These are phyloP conservation scores for Agapostemon virescens DNA, from an alignment of 2,888 invertebrate genomes.

Conservation along the genomic window DNA sequence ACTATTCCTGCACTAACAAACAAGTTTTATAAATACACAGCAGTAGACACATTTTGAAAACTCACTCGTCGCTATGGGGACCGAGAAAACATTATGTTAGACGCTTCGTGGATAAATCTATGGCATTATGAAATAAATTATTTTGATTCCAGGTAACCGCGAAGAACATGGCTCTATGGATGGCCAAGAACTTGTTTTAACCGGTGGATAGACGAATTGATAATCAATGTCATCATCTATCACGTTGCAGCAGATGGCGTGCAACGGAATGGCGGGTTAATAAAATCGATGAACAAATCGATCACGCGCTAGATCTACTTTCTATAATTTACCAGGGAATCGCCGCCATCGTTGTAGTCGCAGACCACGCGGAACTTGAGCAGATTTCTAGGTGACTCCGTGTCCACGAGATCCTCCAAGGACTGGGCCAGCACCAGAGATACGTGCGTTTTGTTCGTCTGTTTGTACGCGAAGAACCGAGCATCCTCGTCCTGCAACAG, in stretches of 20 bases:
- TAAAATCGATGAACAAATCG: not conserved
- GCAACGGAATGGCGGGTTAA: not conserved
- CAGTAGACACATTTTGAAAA: too few species aligned
- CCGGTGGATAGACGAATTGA: not conserved
- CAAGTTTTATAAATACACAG: too few species aligned
- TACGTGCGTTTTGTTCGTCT: conserved; percentile 89
- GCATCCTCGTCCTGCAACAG: conserved; percentile 85
- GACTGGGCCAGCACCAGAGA: conserved; percentile 89
- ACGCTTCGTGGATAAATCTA: too few species aligned
- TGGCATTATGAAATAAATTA: too few species aligned
- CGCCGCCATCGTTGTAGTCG: conserved; percentile 86
- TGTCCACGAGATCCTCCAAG: conserved; percentile 90
- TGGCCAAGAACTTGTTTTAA: not conserved
- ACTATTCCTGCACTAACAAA: too few species aligned
- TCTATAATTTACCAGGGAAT: conserved; percentile 82
- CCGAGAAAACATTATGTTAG: too few species aligned
- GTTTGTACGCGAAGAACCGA: conserved; percentile 87
- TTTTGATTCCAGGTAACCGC: too few species aligned
- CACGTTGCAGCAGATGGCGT: not conserved
- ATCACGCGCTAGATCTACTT: conserved; percentile 17
- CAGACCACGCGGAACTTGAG: conserved; percentile 91
- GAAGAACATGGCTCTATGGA: not conserved
- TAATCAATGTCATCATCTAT: not conserved
- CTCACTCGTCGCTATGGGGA: too few species aligned
- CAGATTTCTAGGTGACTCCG: conserved; percentile 89